These are phyloP conservation scores for Mimachlamys varia DNA, from an alignment of 2,888 invertebrate species.

Conservation along the genomic window DNA sequence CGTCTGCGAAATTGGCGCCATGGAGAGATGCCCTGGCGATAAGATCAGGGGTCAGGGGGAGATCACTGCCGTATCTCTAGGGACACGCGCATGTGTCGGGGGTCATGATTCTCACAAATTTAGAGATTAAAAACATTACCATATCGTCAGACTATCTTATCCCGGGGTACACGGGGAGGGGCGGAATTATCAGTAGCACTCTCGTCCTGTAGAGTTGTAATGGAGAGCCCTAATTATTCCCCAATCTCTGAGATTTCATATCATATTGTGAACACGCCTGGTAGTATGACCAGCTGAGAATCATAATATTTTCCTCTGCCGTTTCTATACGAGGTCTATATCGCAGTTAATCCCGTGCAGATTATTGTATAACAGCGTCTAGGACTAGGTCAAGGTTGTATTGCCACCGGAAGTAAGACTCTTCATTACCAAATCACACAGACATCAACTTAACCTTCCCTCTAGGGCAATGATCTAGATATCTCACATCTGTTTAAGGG, in stretches of 20 bases:
- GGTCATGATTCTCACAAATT: neutral
- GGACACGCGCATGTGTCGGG: neutral
- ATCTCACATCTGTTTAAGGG: neutral
- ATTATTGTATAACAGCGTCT: neutral
- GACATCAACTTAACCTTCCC: neutral
- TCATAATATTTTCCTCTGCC: neutral
- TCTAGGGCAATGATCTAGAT: neutral
- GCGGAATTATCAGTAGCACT: neutral
- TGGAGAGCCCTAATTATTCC: neutral
- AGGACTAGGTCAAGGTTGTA: neutral
- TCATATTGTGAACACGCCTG: neutral
- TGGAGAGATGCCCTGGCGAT: neutral
- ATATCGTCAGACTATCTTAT: neutral
- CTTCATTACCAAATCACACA: neutral
- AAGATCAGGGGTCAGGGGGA: neutral
- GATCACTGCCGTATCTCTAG: neutral
- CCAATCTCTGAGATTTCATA: conserved; percentile 33
- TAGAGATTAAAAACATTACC: neutral
- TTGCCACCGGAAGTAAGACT: neutral
- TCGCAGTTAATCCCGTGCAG: neutral
- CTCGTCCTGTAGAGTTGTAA: neutral
- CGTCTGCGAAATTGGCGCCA: conserved; percentile 27
- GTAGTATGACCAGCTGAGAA: conserved; percentile 12
- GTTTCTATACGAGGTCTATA: neutral
- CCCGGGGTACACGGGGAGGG: neutral